Base-by-base conservation (phyloP, 2,113 vertebrate species). In the Rhea americana region DNA sequence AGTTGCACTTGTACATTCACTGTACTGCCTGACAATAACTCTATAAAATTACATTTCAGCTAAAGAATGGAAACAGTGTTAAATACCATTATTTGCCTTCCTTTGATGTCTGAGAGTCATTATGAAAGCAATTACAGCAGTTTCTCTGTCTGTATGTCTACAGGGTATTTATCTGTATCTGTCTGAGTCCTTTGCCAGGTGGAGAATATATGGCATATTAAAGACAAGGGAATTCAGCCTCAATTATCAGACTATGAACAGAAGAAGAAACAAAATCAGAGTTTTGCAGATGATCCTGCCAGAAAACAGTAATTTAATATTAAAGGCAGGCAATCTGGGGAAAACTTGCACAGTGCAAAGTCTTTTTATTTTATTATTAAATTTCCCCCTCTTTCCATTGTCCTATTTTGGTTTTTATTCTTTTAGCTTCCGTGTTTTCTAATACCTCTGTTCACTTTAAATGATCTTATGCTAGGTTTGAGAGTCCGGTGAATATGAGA, bases 41-140 rank as follows among this genome's bases (percentile, higher is more conserved):
- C 97, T 96, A 97, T 97, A 97, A 98, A 98, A 98, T 98, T 98
- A 98, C 97, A 98, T 98, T 98, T 97, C 97, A 97, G 97, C 95
- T 95, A 96, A 98, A 98, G 98, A 98, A 98, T 98, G 97, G 98
- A 98, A 98, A 98, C 97, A 98, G 97, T 98, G 98, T 98, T 98
- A 98, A 98, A 98, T 98, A 98, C 98, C 97, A 98, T 98, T 98
- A 98, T 98, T 98, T 98, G 98, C 97, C 98, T 97, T 93, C 97
- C 97, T 98, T 98, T 98, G 97, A 98, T 98, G 98, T 98, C 97
- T 97, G 96, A 90, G 97, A 98, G 97, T 98, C 98, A 98, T 98
- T 98, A 98, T 97, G 97, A 97, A 98, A 97, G 98, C 98, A 98
- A 98, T 98, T 98, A 98, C 97, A 98, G 98, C 97, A 93, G 97